These are phyloP conservation scores for Hypanus sabinus DNA, from an alignment of 2,113 vertebrate genomes.

Conservation along the genomic window DNA sequence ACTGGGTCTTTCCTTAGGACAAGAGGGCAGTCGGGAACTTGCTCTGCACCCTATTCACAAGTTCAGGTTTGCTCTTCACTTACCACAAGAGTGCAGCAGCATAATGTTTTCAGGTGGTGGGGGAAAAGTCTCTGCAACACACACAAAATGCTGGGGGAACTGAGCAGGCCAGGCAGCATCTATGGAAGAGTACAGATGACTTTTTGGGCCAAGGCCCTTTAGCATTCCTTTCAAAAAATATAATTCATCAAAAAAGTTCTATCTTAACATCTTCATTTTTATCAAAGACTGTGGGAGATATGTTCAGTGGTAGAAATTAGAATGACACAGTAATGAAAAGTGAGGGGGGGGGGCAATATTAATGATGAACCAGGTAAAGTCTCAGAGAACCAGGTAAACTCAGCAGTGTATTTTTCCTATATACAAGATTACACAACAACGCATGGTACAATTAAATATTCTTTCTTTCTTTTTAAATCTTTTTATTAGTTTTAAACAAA, in stretches of 20 bases:
- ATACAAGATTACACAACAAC: not conserved
- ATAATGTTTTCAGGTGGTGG: not conserved
- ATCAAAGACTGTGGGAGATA: not conserved
- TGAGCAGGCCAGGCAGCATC: no score
- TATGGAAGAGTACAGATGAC: no score
- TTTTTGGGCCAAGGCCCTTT: no score
- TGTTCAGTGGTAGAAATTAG: no score
- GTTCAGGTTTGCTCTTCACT: no score
- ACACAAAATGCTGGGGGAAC: no score
- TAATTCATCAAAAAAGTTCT: not conserved
- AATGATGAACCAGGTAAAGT: not conserved
- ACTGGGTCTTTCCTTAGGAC: not conserved
- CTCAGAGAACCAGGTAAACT: not conserved
- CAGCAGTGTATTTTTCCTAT: not conserved
- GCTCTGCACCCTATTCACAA: not conserved
- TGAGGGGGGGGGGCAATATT: not conserved
- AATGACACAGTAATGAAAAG: not conserved
- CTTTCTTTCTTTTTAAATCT: no score
- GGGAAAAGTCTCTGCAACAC: no score
- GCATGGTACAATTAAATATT: not conserved
- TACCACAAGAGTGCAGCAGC: not conserved
- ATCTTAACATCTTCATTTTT: not conserved
- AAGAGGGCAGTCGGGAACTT: not conserved
- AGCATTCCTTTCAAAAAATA: not conserved
- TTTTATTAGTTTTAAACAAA: no score